Conservation (phyloP, 2,888 invertebrate species). For the Fabriciana adippe region DNA sequence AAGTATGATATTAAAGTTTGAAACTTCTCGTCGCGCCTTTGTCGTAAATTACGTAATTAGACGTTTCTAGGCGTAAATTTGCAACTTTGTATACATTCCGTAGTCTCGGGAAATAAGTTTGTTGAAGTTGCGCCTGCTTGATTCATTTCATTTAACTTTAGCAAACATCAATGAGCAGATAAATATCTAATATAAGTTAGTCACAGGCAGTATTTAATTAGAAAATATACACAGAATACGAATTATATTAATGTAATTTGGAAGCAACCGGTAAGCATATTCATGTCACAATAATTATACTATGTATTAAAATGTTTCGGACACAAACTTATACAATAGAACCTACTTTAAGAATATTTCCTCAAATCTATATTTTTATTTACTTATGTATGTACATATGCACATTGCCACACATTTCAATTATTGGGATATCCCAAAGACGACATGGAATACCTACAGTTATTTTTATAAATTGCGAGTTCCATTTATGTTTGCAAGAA, state of each 20-base stretch:
- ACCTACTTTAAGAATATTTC: neutral
- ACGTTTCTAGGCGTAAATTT: slow-evolving; percentile 22
- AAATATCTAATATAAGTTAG: neutral
- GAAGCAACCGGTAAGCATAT: too few relatives aligned
- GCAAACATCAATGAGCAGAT: neutral
- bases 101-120: slow-evolving; percentile 25
- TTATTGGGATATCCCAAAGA: too few relatives aligned
- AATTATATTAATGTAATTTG: too few relatives aligned
- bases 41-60: slow-evolving; percentile 27
- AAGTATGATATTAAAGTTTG: too few relatives aligned
- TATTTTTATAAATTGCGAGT: neutral
- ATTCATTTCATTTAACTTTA: neutral
- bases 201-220: too few relatives aligned
- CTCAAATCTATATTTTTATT: neutral
- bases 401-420: neutral
- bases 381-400: neutral
- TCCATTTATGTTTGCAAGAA: slow-evolving; percentile 17
- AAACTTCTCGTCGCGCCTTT: slow-evolving; percentile 1
- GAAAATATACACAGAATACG: too few relatives aligned
- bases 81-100: slow-evolving; percentile 26
- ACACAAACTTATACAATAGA: slow-evolving; percentile 14
- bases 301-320: slow-evolving; percentile 5
- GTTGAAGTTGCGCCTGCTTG: neutral
- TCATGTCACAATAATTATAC: too few relatives aligned
- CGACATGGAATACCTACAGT: neutral